Percentiles rank a stretch among this genome's conserved stretches.
These are phyloP conservation scores for Patella caerulea DNA, from an alignment of 2,888 invertebrate genomes.

Conservation along the genomic window DNA sequence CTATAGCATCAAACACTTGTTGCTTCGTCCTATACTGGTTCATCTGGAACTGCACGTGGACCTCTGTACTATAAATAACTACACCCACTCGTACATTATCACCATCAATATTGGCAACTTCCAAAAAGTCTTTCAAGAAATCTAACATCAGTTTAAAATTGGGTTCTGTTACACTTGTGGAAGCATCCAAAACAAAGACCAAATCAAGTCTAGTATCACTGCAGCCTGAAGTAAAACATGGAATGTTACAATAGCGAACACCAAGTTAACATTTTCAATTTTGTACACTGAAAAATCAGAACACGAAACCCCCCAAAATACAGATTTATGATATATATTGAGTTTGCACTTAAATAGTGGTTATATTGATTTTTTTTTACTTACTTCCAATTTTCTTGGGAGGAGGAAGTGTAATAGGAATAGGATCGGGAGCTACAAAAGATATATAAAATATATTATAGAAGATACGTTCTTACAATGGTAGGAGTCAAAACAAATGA, in stretches of 20 bases:
- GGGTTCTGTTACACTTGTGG: constrained; percentile 41
- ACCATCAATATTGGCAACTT: constrained; percentile 45
- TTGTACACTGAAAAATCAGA: background rate
- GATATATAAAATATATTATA: too few species aligned
- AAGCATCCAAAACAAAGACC: constrained; percentile 51
- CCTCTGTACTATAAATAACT: constrained; percentile 52
- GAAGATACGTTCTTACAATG: too few species aligned
- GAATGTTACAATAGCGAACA: background rate
- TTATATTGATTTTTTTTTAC: background rate
- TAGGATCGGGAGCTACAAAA: too few species aligned
- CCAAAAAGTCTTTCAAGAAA: constrained; percentile 43
- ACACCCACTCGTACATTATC: constrained; percentile 59
- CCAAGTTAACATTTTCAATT: background rate
- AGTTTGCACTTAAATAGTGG: too few species aligned
- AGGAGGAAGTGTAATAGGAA: background rate
- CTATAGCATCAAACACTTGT: constrained; percentile 49
- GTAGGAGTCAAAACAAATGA: too few species aligned
- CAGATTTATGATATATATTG: too few species aligned
- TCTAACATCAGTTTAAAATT: constrained; percentile 43
- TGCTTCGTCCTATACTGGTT: constrained; percentile 40
- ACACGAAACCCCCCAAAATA: background rate
- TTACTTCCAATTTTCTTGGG: background rate
- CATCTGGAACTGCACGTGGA: constrained; percentile 51
- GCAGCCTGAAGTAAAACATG: constrained; percentile 34
- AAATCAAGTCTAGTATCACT: constrained; percentile 44